Evolutionary conservation across 2,113 vertebrate species (phyloP), one percentile per base, ranked within the genome.

Genomic region (Oreochromis aureus): DNA sequence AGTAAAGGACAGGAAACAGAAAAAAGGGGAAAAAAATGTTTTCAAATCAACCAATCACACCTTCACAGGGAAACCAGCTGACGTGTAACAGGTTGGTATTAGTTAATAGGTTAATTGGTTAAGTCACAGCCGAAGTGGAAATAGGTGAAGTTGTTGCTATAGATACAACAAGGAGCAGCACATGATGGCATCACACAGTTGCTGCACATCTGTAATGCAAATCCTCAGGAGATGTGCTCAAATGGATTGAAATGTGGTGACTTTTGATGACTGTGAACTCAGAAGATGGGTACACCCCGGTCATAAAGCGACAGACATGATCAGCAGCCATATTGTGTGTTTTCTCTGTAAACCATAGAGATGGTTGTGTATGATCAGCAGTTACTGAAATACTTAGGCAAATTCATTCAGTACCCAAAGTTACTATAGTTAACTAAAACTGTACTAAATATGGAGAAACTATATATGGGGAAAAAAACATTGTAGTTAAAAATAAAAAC

Each of bases 271-370:
- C n/a, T 6, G 36, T 0, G 63, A 71, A 15, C 36, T 71, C 36
- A 44, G 36, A 71, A 15, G n/a, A 71, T 24, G 1, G 1, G 36
- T 44, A 71, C 12, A 41, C 4, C 10, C 9, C 0, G 6, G 32
- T 63, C 59, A 63, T 36, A n/a, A 66, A 66, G 61, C 4, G 1
- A 36, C 10, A 0, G 32, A 39, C 36, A 15, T 41, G 36, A 22
- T 69, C 63, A 69, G 36, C 63, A 6, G 2, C 7, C 4, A 24
- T 24, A 2, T 39, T 41, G 34, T 22, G n/a, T 69, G 7, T 41
- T 69, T 69, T 69, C 63, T 71, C 36, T 71, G n/a, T 71, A 6
- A 44, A 15, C n/a, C n/a, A 6, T 24, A 71, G n/a, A 71, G n/a
- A 24, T 24, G 39, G 7, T 15, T 69, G 11, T 69, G 63, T 69